Evolutionary conservation across 2,113 vertebrate species (phyloP), one percentile per base, ranked within the genome.

Genomic region (Rhinichthys klamathensis): DNA sequence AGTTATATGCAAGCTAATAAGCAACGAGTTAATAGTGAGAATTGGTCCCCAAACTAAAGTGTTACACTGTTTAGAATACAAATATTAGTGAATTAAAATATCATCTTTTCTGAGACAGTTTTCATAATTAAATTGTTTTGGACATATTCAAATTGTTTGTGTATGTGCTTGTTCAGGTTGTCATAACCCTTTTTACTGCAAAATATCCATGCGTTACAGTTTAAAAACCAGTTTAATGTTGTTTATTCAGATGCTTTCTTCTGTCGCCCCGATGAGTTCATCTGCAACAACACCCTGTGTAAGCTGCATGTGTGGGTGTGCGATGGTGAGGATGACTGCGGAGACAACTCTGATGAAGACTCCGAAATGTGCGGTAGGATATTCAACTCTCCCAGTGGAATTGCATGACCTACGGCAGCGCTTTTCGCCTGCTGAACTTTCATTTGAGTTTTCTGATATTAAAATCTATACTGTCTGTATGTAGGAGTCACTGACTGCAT

Each of bases 281-380:
- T 97, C 86, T 99, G 98, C 93, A 99, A 98, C 93, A 99, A 99
- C 92, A 98, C 97, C 3, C 94, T 99, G 83, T 99, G 98, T 92
- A 99, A 99, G 90, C 95, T 99, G 4, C 95, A 96, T 88, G 94
- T 95, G 63, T 99, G 98, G 98, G 95, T 99, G 86, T 99, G 98
- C 91, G 97, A 99, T 78, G 98, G 98, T n/a, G 97, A 98, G 89
- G 97, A 99, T 72, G 97, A 99, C 87, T 99, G 98, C 38, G 98
- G 98, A 56, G 98, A 99, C 88, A 99, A 98, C 89, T 99, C 98
- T 1, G 98, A 99, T 49, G 98, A 99, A 95, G 95, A 96, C 65
- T 83, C 90, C 35, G 97, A 97, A 82, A 96, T 98, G 95, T 99
- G 98, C 85, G 96, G 98, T 99, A 95, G 27, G 94, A 82, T 84